Conservation (phyloP, 2,797 vertebrate species). For the Mustela erminea region DNA sequence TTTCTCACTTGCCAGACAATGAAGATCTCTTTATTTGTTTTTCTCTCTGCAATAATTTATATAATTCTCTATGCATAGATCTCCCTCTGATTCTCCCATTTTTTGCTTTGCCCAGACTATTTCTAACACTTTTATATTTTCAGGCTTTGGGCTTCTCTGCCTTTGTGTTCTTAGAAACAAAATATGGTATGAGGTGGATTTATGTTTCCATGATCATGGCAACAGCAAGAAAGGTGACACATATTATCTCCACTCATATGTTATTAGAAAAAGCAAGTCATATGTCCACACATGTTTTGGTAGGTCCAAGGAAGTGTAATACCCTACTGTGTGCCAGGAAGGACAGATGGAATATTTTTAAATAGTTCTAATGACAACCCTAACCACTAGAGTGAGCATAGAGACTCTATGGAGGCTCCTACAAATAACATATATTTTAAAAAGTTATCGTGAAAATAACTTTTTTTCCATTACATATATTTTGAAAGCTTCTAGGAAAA, state of each 20-base stretch:
- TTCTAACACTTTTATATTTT: not conserved
- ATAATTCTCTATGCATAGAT: not conserved
- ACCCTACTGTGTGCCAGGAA: not conserved
- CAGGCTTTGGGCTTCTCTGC: not conserved
- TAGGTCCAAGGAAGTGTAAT: not conserved
- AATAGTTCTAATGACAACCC: not conserved
- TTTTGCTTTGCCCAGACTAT: not conserved
- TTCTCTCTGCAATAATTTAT: not conserved
- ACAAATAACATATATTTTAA: not conserved
- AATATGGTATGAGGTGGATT: not conserved
- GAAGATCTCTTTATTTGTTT: not conserved
- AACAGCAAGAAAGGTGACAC: not conserved
- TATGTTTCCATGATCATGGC: not conserved
- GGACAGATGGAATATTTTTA: not conserved
- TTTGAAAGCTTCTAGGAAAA: slow-evolving; percentile 6
- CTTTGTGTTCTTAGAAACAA: not conserved
- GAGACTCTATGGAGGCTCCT: not conserved
- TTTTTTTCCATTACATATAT: not conserved
- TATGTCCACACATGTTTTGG: not conserved
- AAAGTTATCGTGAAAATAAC: not conserved
- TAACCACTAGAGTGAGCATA: not conserved
- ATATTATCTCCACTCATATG: not conserved
- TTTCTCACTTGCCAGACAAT: not conserved
- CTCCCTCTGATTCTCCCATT: not conserved
- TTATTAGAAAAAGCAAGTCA: not conserved